Conservation (phyloP, 2,888 invertebrate genomes). For the Polydrusus tereticollis region DNA sequence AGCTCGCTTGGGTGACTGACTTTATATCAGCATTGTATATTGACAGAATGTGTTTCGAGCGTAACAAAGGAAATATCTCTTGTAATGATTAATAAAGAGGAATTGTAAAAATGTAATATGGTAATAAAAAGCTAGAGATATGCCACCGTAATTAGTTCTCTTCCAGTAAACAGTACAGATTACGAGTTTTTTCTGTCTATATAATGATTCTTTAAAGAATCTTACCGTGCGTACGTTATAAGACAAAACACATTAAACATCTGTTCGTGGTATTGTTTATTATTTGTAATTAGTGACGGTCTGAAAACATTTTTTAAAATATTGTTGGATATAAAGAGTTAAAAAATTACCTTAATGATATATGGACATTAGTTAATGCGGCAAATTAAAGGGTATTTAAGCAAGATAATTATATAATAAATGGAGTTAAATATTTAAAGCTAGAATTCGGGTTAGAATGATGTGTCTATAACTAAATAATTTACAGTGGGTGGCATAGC, state of each 20-base stretch:
- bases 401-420: background rate
- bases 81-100: slow-evolving; percentile 21
- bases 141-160: slow-evolving; percentile 37
- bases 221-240: background rate
- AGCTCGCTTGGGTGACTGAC: no score
- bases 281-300: slow-evolving; percentile 18
- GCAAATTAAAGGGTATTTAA: background rate
- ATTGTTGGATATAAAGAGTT: slow-evolving; percentile 1
- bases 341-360: slow-evolving; percentile 5
- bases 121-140: slow-evolving; percentile 13
- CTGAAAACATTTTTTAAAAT: background rate
- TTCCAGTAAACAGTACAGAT: slow-evolving; percentile 32
- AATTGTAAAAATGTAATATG: slow-evolving; percentile 18
- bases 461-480: no score
- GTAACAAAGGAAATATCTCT: slow-evolving; percentile 11
- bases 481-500: no score
- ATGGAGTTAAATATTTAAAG: no score
- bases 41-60: background rate
- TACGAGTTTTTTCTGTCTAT: slow-evolving; percentile 10
- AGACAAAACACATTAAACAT: slow-evolving; percentile 4
- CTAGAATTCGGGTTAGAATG: no score
- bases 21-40: background rate
- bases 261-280: slow-evolving; percentile 2
- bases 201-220: slow-evolving; percentile 9
- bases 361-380: background rate